Base-by-base conservation (phyloP, 2,797 vertebrate genomes). In the Enteromius fasciolatus region DNA sequence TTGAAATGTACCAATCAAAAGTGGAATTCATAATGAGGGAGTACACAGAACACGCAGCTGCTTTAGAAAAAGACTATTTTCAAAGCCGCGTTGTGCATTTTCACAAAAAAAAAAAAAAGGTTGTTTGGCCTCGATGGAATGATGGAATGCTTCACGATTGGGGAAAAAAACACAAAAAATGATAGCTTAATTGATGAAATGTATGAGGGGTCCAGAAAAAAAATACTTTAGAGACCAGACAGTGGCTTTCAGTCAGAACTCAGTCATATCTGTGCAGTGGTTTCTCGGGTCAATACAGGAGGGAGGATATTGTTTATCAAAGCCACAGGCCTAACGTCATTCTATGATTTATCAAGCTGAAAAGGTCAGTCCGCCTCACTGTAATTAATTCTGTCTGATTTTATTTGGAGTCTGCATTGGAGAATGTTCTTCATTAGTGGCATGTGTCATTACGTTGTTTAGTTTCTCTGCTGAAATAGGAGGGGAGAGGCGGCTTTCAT, bases 331-430 rank as follows among this genome's bases (percentile, higher is more conserved):
- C 87, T 90, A 86, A 89, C 83, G 66, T 85, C 82, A 88, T 88
- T 87, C 87, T 90, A 91, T 92, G 92, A 93, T 93, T 93, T 92
- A 94, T 94, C 89, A 92, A 92, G 91, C 84, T 80, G 86, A 90
- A 94, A 94, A 94, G 93, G 94, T 94, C 93, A 92, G 82, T 74
- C 75, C 41, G 59, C 87, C 89, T 69, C 87, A 83, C 87, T 86
- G 88, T 91, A 93, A 94, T 94, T 93, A 94, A 94, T 94, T 91
- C 88, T 89, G 90, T 90, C 88, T 90, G 92, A 87, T 92, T 93
- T 93, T 91, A 91, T 93, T 93, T 90, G 88, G 84, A 84, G 63
- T 63, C 81, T 86, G 81, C 85, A 88, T 83, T 50, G 84, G 78
- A 88, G 87, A 83, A 83, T 87, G 85, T 28, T 69, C 85, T 92